Evolutionary conservation across 2,797 vertebrate genomes (phyloP), one percentile per base, ranked within the genome.

Genomic region (Pempheris klunzingeri): DNA sequence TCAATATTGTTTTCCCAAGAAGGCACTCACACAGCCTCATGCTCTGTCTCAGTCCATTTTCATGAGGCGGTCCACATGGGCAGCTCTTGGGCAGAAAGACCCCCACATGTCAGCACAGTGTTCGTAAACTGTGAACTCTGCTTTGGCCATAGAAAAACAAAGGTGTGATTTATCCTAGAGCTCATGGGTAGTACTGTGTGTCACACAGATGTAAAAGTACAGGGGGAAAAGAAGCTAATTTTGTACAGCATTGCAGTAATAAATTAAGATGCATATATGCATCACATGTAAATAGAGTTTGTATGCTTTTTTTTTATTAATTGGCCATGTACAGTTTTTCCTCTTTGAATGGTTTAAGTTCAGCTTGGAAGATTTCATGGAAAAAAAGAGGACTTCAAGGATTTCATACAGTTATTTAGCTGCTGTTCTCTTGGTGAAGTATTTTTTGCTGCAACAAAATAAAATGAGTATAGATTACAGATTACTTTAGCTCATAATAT

Each of bases 1-100:
- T 81, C 81, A 71, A 61, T 71, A 63, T 59, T 57, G 32, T 77
- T 60, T 74, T 39, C 50, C n/a, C 26, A 65, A 58, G 66, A 68
- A 77, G 50, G 61, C 50, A 67, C 47, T 81, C 50, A 73, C 34
- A 34, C 9, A 39, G 55, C 12, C 41, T 64, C 38, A 38, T 78
- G 39, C 59, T 39, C 68, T 1, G 22, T 70, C 71, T 67, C 38
- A 14, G 34, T 77, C 49, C 26, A 38, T 69, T 83, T 74, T 80
- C 72, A 81, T 74, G 71, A 67, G 38, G 15, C 32, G 2, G 24
- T 41, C 36, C 47, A 61, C 20, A 54, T 26, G 13, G 55, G 26
- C 30, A 63, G 30, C 70, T 53, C 3, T 30, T 36, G 34, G 60
- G 15, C 13, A 24, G 39, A 36, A 60, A 64, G 52, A 50, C 65